phyloP scores from a whole-genome alignment of 2,797 vertebrate species.

The Rhabdomys pumilio region DNA sequence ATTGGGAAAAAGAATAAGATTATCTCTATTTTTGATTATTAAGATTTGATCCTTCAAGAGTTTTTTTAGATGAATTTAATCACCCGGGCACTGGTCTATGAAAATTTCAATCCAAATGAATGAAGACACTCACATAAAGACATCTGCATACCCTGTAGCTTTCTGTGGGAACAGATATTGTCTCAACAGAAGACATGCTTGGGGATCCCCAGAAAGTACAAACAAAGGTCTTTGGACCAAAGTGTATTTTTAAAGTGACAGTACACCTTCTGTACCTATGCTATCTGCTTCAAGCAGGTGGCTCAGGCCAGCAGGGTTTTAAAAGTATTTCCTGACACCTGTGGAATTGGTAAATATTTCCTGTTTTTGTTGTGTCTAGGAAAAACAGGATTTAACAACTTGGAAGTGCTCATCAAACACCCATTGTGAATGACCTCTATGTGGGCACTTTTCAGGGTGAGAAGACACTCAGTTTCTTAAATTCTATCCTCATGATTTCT shows the following conservation, averaged over 20 bases:
- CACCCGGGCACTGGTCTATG: not conserved
- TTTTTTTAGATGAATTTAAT: not conserved
- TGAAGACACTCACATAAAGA: not conserved
- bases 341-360: constrained; percentile 96
- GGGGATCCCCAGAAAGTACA: constrained; percentile 25
- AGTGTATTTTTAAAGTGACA: constrained; percentile 77
- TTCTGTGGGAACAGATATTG: not conserved
- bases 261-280: constrained; percentile 79
- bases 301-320: constrained; percentile 80
- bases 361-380: constrained; percentile 99
- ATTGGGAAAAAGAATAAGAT: not conserved
- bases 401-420: constrained; percentile 89
- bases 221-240: constrained; percentile 53
- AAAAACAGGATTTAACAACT: constrained; percentile 93
- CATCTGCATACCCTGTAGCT: accelerated
- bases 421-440: constrained; percentile 71
- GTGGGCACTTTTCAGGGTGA: not conserved
- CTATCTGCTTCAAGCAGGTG: constrained; percentile 78
- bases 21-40: not conserved
- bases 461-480: constrained; percentile 62
- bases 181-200: not conserved
- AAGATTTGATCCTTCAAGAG: not conserved
- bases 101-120: not conserved
- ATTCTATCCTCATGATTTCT: constrained; percentile 54
- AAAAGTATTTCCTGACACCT: constrained; percentile 97